These are phyloP conservation scores for Galaxias olidus DNA, from an alignment of 2,797 vertebrate species.

Conservation along the genomic window DNA sequence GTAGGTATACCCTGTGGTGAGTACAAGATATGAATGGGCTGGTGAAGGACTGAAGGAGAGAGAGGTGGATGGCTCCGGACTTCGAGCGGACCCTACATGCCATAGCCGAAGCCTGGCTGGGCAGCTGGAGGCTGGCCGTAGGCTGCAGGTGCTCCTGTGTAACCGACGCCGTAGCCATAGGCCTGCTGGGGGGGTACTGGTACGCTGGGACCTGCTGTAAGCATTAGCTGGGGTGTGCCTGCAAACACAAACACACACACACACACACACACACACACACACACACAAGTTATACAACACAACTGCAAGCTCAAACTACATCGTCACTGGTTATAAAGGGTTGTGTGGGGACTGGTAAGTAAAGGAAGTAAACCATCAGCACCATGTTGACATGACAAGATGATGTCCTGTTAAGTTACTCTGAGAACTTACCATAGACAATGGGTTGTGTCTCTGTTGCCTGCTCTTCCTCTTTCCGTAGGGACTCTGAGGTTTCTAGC, in stretches of 20 bases:
- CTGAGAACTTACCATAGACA: constrained; percentile 88
- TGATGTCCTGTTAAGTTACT: too few species aligned
- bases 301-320: too few species aligned
- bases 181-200: constrained; percentile 90
- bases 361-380: not conserved
- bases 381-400: not conserved
- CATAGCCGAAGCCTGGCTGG: constrained; percentile 93
- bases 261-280: not conserved
- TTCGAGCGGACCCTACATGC: constrained; percentile 89
- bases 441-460: constrained; percentile 98
- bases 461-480: constrained; percentile 99
- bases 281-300: too few species aligned
- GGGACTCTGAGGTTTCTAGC: constrained; percentile 94
- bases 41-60: constrained; percentile 86
- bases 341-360: too few species aligned
- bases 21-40: constrained; percentile 81
- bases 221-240: constrained; percentile 97
- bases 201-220: constrained; percentile 95
- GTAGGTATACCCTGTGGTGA: constrained; percentile 75
- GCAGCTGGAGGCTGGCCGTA: constrained; percentile 78
- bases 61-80: constrained; percentile 79
- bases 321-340: too few species aligned
- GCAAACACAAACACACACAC: constrained; percentile 13
- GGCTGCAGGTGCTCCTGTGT: constrained; percentile 82
- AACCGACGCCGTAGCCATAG: constrained; percentile 86